Evolutionary conservation across 2,888 invertebrate genomes (phyloP).

Genomic region (Piscicola geometra): DNA sequence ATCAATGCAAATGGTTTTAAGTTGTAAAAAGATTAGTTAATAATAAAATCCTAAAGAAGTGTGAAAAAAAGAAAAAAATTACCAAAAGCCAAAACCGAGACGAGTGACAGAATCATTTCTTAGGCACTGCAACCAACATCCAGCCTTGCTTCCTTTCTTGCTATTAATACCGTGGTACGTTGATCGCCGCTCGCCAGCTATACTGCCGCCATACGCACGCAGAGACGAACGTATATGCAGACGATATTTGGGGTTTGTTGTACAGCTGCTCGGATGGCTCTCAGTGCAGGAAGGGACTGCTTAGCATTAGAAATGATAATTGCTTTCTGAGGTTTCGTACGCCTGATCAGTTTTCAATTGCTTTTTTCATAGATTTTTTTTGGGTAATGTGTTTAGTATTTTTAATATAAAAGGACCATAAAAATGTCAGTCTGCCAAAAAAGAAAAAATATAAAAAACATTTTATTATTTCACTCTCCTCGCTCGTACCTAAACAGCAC

Average conservation of each 20-base stretch:
- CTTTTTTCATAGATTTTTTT: too few relatives aligned
- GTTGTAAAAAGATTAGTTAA: not conserved
- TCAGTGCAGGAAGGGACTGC: too few relatives aligned
- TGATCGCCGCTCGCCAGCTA: not conserved
- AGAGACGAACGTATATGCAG: not conserved
- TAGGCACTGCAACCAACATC: not conserved
- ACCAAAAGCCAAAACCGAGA: not conserved
- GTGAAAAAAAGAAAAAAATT: not conserved
- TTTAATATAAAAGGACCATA: too few relatives aligned
- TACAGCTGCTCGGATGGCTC: too few relatives aligned
- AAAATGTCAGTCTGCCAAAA: too few relatives aligned
- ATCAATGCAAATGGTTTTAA: not conserved
- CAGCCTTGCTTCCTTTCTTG: not conserved
- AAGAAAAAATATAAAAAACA: too few relatives aligned
- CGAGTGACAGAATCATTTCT: not conserved
- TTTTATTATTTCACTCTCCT: too few relatives aligned
- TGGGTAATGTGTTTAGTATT: too few relatives aligned
- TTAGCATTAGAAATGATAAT: too few relatives aligned
- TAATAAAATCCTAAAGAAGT: not conserved
- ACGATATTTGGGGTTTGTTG: not conserved
- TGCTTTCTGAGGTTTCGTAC: too few relatives aligned
- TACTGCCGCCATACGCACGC: not conserved
- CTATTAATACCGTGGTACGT: not conserved
- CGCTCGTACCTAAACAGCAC: too few relatives aligned
- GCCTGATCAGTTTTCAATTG: too few relatives aligned